Evolutionary conservation across 2,888 invertebrate species (phyloP), one percentile per base, ranked within the genome.

Genomic region (Athalia circularis): DNA sequence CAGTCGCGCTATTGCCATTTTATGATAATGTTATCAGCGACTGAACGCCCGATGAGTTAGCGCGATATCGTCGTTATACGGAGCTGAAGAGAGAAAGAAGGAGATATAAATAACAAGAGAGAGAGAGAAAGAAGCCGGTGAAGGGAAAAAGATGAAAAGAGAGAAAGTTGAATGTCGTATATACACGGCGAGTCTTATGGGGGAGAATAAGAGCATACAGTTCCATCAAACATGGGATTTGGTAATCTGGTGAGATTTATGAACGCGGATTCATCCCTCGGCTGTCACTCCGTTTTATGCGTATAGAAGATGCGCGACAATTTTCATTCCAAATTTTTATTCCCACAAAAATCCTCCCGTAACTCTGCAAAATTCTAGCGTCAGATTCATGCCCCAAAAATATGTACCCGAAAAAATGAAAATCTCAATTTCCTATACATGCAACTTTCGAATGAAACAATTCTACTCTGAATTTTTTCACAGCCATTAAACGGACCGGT

Each of bases 1-100:
- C 87, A 83, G 82, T 86, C 87, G 87, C 29, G 29, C 89, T 89
- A 90, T 90, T 90, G 89, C 90, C 88, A 86, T 90, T 90, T 91
- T 90, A 90, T 90, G 90, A 90, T 90, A 91, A 90, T 90, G 90
- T 90, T 90, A 90, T 91, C 90, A 90, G 89, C 88, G 86, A 90
- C 90, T 29, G 91, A 92, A 85, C 84, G 84, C 83, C 85, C 87
- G 89, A 90, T 89, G 88, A 90, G 88, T 87, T 86, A 84, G 83
- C 84, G 85, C 88, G 89, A 88, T 89, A 88, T 75, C 75, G 75
- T 15, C 75, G 64, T 75, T 62, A 62, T 75, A 13, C 47, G 59
- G 59, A 4, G 72, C 29, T 29, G 29, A 29, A 29, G 47, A 72
- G 59, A 72, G 72, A 72, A 75, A 7, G 75, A 75, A 75, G 62